phyloP scores from a whole-genome alignment of 2,797 vertebrate species.

The Muraenolepis orangiensis region DNA sequence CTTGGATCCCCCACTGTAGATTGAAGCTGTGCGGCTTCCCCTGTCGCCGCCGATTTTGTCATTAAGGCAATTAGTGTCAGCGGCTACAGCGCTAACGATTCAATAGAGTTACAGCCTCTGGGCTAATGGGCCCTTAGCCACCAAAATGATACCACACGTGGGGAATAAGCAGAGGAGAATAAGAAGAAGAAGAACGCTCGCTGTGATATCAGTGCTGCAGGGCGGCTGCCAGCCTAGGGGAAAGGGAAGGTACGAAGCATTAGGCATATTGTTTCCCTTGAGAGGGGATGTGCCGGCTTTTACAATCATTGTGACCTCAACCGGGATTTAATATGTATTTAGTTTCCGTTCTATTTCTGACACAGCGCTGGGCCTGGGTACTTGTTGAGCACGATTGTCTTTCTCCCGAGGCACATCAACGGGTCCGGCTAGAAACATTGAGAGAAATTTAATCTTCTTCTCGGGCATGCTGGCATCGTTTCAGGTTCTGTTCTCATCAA shows the following conservation, averaged over 20 bases:
- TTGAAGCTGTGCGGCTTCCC: slow-evolving; percentile 30
- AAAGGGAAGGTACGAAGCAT: not conserved
- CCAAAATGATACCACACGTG: slow-evolving; percentile 24
- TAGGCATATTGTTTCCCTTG: not conserved
- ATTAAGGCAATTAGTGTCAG: slow-evolving; percentile 63
- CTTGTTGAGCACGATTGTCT: not conserved
- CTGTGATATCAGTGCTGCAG: not conserved
- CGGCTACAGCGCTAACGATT: slow-evolving; percentile 47
- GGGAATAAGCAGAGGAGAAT: not conserved
- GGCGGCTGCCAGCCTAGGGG: slow-evolving; percentile 7
- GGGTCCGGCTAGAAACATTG: not conserved
- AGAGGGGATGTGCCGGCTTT: not conserved
- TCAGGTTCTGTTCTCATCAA: not conserved
- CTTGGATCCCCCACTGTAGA: not conserved
- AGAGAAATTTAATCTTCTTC: not conserved
- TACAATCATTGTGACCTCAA: not conserved
- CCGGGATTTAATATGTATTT: not conserved
- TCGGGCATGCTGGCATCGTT: not conserved
- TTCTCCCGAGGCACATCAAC: not conserved
- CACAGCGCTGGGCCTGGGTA: not conserved
- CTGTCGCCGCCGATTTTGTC: slow-evolving; percentile 53
- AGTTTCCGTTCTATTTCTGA: not conserved
- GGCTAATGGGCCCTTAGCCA: slow-evolving; percentile 35
- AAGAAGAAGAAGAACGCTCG: not conserved
- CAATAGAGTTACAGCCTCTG: slow-evolving; percentile 32